Conservation (phyloP, 2,113 vertebrate species). For the Urocynchramus pylzowi region DNA sequence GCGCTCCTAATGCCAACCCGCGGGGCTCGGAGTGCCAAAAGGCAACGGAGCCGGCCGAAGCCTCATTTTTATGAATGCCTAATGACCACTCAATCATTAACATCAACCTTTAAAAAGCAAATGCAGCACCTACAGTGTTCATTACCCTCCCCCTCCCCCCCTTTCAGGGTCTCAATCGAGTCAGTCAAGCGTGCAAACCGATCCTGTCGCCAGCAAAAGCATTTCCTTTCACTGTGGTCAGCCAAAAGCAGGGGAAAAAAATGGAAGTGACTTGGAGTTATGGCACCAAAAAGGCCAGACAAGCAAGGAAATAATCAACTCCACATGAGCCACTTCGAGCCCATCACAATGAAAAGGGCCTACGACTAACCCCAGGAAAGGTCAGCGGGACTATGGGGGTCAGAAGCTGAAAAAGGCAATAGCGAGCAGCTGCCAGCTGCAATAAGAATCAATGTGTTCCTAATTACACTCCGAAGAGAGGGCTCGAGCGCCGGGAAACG, state of each 20-base stretch:
- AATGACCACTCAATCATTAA: conserved; percentile 27
- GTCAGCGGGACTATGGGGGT: conserved; percentile 76
- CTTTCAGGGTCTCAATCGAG: conserved; percentile 46
- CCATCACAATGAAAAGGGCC: conserved; percentile 80
- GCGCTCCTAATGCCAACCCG: fast-evolving
- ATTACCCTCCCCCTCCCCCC: conserved; percentile 36
- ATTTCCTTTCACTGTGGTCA: conserved; percentile 72
- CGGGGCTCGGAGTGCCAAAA: background rate
- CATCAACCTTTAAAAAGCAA: conserved; percentile 33
- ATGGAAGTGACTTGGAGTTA: conserved; percentile 77
- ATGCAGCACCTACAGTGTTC: conserved; percentile 45
- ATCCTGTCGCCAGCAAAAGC: conserved; percentile 68
- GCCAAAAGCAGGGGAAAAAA: conserved; percentile 66
- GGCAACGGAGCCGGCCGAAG: background rate
- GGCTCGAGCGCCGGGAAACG: background rate
- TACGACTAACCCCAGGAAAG: conserved; percentile 78
- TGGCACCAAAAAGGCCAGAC: conserved; percentile 78
- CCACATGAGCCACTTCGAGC: conserved; percentile 82
- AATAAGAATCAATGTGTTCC: conserved; percentile 70
- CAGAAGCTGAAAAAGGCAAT: conserved; percentile 73
- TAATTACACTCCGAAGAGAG: conserved; percentile 65
- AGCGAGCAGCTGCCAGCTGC: conserved; percentile 70
- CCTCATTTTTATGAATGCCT: background rate
- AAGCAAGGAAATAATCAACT: conserved; percentile 96
- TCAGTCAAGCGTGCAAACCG: conserved; percentile 61